Evolutionary conservation across 2,797 vertebrate genomes (phyloP).

Genomic region (Bryconaethiops microstoma): DNA sequence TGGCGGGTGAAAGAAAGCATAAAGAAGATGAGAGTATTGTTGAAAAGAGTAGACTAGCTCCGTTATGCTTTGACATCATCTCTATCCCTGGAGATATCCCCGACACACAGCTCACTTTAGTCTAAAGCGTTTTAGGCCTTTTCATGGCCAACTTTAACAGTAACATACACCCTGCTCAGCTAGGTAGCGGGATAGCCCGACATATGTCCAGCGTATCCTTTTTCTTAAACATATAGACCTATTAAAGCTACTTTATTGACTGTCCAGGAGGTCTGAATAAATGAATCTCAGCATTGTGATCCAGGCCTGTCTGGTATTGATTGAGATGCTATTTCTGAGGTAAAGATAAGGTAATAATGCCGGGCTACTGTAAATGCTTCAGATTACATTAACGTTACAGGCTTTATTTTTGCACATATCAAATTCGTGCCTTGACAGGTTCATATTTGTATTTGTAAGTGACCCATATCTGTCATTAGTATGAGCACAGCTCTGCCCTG

Average conservation of each 20-base stretch:
- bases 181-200: slow-evolving; percentile 42
- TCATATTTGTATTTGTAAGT: not conserved
- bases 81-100: slow-evolving; percentile 31
- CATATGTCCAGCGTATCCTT: slow-evolving; percentile 46
- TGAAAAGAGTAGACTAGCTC: slow-evolving; percentile 38
- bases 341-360: slow-evolving; percentile 43
- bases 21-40: slow-evolving; percentile 36
- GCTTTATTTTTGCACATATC: not conserved
- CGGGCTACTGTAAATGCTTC: not conserved
- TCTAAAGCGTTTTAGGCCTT: slow-evolving; percentile 23
- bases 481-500: not conserved
- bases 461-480: not conserved
- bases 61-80: slow-evolving; percentile 45
- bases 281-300: slow-evolving; percentile 12
- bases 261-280: slow-evolving; percentile 29
- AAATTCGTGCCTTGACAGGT: not conserved
- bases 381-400: not conserved
- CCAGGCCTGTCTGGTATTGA: slow-evolving; percentile 36
- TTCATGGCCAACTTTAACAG: slow-evolving; percentile 12
- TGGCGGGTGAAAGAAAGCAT: slow-evolving; percentile 27
- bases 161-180: slow-evolving; percentile 19
- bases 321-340: slow-evolving; percentile 1
- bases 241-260: slow-evolving; percentile 23
- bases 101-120: slow-evolving; percentile 20
- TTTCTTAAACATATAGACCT: slow-evolving; percentile 19